Percentiles rank a stretch among this genome's conserved stretches.
Conservation (phyloP, 2,888 invertebrate genomes). For the Magallana nippona region DNA sequence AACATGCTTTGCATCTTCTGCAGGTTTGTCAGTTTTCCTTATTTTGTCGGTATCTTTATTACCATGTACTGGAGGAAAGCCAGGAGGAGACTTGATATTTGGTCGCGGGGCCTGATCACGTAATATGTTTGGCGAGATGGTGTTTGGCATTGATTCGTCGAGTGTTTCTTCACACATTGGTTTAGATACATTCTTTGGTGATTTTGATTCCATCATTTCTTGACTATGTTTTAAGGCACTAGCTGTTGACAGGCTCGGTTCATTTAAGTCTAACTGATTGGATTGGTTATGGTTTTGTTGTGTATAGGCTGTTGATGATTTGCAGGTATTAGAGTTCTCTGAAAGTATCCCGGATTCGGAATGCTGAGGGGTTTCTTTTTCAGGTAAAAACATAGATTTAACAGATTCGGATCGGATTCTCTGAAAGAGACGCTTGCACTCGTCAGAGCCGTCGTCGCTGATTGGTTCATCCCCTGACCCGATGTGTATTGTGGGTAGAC, state of each 20-base stretch:
- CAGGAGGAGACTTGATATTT: conserved; percentile 1
- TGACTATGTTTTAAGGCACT: neutral
- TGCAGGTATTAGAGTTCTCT: neutral
- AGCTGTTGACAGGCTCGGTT: neutral
- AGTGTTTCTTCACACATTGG: neutral
- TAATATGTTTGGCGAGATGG: neutral
- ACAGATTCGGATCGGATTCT: conserved; percentile 47
- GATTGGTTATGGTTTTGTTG: neutral
- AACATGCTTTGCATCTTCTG: neutral
- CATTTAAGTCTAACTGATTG: neutral
- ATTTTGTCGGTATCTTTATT: neutral
- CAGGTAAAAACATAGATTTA: conserved; percentile 34
- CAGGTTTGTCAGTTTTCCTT: neutral
- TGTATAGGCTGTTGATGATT: neutral
- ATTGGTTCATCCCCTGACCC: neutral
- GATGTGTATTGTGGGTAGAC: conserved; percentile 12
- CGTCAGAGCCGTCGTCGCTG: conserved; percentile 45
- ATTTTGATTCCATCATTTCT: neutral
- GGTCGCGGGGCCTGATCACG: neutral
- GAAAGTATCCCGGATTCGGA: too few species aligned
- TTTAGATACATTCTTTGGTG: neutral
- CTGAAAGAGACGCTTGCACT: conserved; percentile 45
- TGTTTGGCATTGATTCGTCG: neutral
- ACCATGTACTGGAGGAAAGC: neutral
- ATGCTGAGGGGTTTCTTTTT: neutral